A percentile compares a stretch with the other conserved stretches of the same genome.
phyloP scores from a whole-genome alignment of 2,113 vertebrate genomes.

The Rhineura floridana region DNA sequence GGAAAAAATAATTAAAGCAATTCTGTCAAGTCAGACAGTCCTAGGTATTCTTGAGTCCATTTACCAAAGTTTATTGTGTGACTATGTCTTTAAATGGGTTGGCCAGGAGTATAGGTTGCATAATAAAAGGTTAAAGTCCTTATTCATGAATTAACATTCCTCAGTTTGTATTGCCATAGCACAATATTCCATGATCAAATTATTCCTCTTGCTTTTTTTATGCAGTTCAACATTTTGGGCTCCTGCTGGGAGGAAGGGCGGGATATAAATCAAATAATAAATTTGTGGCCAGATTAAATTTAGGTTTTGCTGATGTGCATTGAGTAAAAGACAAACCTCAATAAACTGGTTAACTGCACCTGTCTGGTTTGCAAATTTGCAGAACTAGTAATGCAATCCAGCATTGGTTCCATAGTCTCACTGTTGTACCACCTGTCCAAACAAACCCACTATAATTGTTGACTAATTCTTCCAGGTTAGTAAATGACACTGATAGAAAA shows the following conservation, averaged over 20 bases:
- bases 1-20: too few species aligned
- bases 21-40: too few species aligned
- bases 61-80: too few species aligned
- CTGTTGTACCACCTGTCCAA: background rate
- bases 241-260: too few species aligned
- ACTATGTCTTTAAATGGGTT: background rate
- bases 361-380: background rate
- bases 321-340: background rate
- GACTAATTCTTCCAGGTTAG: background rate
- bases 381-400: background rate
- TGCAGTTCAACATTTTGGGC: background rate
- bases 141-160: background rate
- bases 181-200: background rate
- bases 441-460: background rate
- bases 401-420: background rate
- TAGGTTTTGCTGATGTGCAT: background rate
- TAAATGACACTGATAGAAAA: background rate
- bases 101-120: background rate
- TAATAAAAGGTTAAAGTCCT: background rate
- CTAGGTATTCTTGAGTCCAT: too few species aligned
- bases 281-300: background rate
- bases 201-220: too few species aligned
- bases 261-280: too few species aligned
- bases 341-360: background rate
- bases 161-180: background rate